phyloP scores from a whole-genome alignment of 2,113 vertebrate genomes.

The Chitala chitala region DNA sequence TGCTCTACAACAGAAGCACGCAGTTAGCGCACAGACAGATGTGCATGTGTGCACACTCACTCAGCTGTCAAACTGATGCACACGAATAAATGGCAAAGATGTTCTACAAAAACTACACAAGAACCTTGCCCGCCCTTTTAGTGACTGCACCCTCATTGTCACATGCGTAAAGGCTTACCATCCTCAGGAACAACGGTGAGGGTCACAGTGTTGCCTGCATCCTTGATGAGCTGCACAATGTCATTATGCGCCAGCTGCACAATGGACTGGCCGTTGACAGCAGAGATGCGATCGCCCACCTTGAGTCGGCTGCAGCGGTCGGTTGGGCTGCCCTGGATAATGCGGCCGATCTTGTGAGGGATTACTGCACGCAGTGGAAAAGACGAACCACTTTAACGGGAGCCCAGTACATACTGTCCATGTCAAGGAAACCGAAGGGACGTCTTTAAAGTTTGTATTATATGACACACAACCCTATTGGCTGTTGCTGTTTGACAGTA shows the following conservation, averaged over 20 bases:
- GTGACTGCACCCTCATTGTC: neutral
- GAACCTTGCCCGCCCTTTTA: neutral
- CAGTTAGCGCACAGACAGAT: neutral
- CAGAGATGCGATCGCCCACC: constrained; percentile 90
- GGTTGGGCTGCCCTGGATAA: constrained; percentile 91
- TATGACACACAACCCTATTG: too few species aligned
- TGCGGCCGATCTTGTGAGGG: constrained; percentile 95
- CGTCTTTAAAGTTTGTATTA: too few species aligned
- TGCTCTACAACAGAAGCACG: constrained; percentile 72
- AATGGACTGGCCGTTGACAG: constrained; percentile 86
- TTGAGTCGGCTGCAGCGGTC: constrained; percentile 85
- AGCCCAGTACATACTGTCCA: neutral
- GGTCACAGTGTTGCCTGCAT: constrained; percentile 81
- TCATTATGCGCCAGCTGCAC: constrained; percentile 87
- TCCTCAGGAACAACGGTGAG: constrained; percentile 90
- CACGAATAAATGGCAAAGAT: too few species aligned
- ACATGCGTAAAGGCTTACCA: constrained; percentile 57
- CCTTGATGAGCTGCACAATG: constrained; percentile 96
- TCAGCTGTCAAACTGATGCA: neutral
- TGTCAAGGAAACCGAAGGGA: too few species aligned
- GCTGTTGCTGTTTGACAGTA: too few species aligned
- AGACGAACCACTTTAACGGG: neutral
- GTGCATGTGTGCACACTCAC: neutral
- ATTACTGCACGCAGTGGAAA: constrained; percentile 65
- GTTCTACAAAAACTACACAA: too few species aligned